Base-by-base conservation (phyloP, 2,797 vertebrate species). In the Mionectes olivaceus region DNA sequence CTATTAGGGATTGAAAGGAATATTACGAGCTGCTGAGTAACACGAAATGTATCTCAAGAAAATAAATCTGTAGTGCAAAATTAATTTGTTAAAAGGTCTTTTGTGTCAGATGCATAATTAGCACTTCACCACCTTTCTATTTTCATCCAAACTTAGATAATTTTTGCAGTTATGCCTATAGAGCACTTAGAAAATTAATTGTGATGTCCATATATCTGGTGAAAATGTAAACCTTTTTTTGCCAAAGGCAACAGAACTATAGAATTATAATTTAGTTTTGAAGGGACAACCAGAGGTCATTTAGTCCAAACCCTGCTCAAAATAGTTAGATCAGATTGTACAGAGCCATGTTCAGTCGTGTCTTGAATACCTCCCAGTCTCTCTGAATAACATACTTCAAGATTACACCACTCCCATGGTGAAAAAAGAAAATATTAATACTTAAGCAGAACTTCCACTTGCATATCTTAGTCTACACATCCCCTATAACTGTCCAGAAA, bases 381-480 rank as follows among this genome's bases (percentile, higher is more conserved):
- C 6, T 44, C 46, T 76, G 32, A 18, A 13, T 71, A 81, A 81
- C 3, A 7, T 63, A 18, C 60, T 83, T 68, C 50, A 35, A 11
- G 30, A 67, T 35, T 70, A 64, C 67, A 63, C 5, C 11, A 47
- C 0, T 8, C 2, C 13, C 7, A 10, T 4, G 11, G 3, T n/a
- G 19, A 21, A 23, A 55, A 65, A 64, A 52, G 4, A 69, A 63
- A 22, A 17, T 18, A 3, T 9, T 49, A 52, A 63, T 47, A 65
- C 7, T 18, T 71, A 55, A 65, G 49, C n/a, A 50, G 33, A 85
- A 80, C 57, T 83, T 94, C 27, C 4, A 57, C 0, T 44, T 53
- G 8, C 10, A 11, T 44, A 17, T 43, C 5, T 73, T 65, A 67
- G 8, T 56, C 19, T 76, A 43, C 4, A 19, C 2, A 50, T 27